Conservation (phyloP, 2,113 vertebrate genomes). For the Melanocharis versteri region DNA sequence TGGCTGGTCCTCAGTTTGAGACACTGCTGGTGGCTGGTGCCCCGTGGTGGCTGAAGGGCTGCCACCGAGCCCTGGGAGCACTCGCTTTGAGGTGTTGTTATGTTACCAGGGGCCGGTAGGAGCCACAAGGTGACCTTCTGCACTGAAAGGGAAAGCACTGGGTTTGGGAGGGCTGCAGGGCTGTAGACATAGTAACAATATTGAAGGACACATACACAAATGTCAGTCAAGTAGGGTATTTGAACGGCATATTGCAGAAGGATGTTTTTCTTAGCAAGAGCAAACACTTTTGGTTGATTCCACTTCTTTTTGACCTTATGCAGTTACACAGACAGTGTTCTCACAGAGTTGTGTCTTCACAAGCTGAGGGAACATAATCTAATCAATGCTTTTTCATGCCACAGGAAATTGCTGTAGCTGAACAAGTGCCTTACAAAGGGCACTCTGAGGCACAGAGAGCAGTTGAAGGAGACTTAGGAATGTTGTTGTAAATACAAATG, state of each 20-base stretch:
- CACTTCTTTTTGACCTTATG: neutral
- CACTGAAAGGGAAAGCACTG: neutral
- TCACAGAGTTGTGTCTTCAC: neutral
- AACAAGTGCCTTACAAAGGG: neutral
- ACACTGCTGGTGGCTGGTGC: neutral
- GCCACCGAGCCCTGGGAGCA: neutral
- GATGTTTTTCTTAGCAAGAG: neutral
- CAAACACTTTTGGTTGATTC: neutral
- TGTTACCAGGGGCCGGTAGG: neutral
- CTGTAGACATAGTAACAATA: neutral
- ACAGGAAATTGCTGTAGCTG: neutral
- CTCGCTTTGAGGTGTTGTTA: neutral
- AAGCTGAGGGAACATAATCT: neutral
- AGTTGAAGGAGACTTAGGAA: neutral
- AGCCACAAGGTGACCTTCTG: neutral
- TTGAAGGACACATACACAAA: neutral
- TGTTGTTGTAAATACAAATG: neutral
- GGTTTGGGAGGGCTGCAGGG: neutral
- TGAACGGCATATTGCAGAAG: neutral
- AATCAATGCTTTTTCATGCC: neutral
- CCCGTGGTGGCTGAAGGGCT: neutral
- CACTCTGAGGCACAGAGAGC: neutral
- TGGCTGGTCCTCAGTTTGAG: neutral
- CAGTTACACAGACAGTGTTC: neutral
- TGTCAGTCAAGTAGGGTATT: neutral